Conservation (phyloP, 1,140 invertebrate genomes). For the Platorchestia sp. region DNA sequence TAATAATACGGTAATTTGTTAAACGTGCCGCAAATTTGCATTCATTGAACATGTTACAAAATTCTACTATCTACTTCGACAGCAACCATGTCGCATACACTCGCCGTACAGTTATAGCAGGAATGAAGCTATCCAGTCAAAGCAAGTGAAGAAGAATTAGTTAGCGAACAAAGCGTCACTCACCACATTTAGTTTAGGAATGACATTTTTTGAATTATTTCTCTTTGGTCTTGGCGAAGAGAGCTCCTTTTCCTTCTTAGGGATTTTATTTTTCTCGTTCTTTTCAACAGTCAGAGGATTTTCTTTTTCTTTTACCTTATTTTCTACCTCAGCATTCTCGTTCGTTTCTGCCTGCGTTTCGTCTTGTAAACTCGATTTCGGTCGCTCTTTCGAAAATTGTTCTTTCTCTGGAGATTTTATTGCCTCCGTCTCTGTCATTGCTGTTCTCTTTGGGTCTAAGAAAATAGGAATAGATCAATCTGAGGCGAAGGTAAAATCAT, state of each 20-base stretch:
- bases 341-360: not conserved
- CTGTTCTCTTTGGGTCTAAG: not conserved
- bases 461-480: not conserved
- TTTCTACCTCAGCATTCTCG: not conserved
- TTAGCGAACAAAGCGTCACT: not conserved
- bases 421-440: slow-evolving; percentile 33
- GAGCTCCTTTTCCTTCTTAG: not conserved
- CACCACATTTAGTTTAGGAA: slow-evolving; percentile 45
- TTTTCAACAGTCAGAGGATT: not conserved
- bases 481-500: not conserved
- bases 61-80: not conserved
- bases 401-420: not conserved
- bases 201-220: slow-evolving; percentile 1
- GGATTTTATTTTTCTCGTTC: slow-evolving; percentile 13
- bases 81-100: not conserved
- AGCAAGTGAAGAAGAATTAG: not conserved
- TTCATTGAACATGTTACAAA: not conserved
- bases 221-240: slow-evolving; percentile 29
- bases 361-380: not conserved
- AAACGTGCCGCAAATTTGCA: too few species aligned
- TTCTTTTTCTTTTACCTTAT: not conserved
- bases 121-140: not conserved
- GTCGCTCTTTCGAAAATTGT: not conserved
- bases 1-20: too few species aligned
- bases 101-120: not conserved